These are phyloP conservation scores for Pentalonia nigronervosa DNA, from an alignment of 1,140 invertebrate species.

Conservation along the genomic window DNA sequence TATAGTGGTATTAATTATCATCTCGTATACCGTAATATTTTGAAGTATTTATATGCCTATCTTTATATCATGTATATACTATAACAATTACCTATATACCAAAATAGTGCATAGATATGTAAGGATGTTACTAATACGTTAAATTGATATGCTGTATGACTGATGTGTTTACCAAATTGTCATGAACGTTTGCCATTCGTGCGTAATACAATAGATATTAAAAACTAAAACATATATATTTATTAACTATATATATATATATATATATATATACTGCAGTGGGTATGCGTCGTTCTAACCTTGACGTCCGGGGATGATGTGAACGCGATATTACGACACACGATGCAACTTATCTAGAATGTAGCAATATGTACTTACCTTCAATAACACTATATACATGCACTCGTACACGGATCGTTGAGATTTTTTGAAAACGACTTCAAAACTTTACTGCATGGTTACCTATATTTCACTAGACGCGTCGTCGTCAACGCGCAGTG, in stretches of 20 bases:
- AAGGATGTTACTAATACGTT: not conserved
- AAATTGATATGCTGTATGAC: not conserved
- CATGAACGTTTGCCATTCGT: not conserved
- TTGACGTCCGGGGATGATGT: too few species aligned
- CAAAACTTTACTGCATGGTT: not conserved
- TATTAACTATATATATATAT: not conserved
- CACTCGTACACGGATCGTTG: not conserved
- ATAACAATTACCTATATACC: not conserved
- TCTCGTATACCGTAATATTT: not conserved
- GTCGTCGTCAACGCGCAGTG: not conserved
- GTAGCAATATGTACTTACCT: not conserved
- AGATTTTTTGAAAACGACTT: not conserved
- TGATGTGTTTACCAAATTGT: not conserved
- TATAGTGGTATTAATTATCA: not conserved
- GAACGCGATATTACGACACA: not conserved
- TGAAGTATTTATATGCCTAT: not conserved
- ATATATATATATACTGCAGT: not conserved
- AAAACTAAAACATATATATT: not conserved
- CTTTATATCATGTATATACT: not conserved
- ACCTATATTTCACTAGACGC: not conserved
- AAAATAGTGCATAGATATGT: not conserved
- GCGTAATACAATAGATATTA: not conserved
- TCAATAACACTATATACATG: not conserved
- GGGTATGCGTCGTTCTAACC: not conserved
- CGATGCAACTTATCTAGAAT: not conserved